These are phyloP conservation scores for Acanthurus leucopareius DNA, from an alignment of 2,797 vertebrate species.

Conservation along the genomic window DNA sequence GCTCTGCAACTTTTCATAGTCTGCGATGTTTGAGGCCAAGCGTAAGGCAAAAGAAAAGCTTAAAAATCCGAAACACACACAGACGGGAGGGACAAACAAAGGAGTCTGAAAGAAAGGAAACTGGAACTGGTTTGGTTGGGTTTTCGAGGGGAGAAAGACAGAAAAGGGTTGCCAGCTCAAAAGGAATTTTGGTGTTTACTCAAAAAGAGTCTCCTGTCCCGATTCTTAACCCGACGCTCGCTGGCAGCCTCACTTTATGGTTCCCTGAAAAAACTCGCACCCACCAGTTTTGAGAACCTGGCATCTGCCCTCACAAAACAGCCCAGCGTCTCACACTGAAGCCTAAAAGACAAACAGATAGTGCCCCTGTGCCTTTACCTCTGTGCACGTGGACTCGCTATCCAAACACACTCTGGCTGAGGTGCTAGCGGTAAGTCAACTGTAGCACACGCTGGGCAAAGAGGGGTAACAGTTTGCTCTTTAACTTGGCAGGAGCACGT, in stretches of 20 bases:
- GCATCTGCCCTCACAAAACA: conserved; percentile 59
- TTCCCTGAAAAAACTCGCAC: conserved; percentile 60
- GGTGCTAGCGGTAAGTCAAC: conserved; percentile 76
- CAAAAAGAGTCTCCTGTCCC: conserved; percentile 62
- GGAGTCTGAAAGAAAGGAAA: conserved; percentile 61
- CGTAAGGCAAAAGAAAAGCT: conserved; percentile 37
- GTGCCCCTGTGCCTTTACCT: conserved; percentile 44
- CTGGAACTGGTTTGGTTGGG: conserved; percentile 72
- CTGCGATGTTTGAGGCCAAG: conserved; percentile 41
- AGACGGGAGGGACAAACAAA: conserved; percentile 61
- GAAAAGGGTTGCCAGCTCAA: conserved; percentile 42
- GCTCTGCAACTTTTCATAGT: conserved; percentile 32
- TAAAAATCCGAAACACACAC: conserved; percentile 61
- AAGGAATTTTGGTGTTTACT: conserved; percentile 80
- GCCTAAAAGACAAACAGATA: conserved; percentile 78
- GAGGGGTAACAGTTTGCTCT: conserved; percentile 81
- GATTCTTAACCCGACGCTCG: conserved; percentile 58
- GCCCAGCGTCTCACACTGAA: conserved; percentile 62
- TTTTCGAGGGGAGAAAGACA: conserved; percentile 43
- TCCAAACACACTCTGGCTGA: conserved; percentile 77
- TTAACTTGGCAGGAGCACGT: conserved; percentile 71
- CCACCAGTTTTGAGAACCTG: conserved; percentile 64
- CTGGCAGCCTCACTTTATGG: conserved; percentile 75
- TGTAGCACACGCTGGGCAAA: conserved; percentile 72
- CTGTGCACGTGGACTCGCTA: conserved; percentile 65